Evolutionary conservation across 2,888 invertebrate species (phyloP).

Genomic region (Teleogryllus oceanicus): DNA sequence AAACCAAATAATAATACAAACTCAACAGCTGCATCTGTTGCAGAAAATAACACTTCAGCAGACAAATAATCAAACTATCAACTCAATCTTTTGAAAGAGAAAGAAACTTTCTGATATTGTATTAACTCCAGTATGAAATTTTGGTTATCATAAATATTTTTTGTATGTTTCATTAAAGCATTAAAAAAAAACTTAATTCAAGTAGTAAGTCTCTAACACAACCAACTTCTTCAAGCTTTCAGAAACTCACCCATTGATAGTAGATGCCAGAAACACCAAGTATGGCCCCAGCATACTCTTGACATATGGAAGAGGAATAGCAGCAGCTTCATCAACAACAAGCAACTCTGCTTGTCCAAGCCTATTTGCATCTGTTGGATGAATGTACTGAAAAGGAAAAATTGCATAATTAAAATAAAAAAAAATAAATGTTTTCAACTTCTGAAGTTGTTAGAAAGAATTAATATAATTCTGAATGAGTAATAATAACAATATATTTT

Average conservation of each 20-base stretch:
- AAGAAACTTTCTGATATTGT: too few relatives aligned
- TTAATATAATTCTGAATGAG: too few relatives aligned
- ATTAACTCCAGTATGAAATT: too few relatives aligned
- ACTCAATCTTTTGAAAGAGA: too few relatives aligned
- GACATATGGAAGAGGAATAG: conserved; percentile 92
- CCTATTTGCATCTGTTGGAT: conserved; percentile 84
- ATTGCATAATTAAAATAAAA: not conserved
- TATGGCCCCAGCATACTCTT: conserved; percentile 86
- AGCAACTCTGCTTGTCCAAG: conserved; percentile 91
- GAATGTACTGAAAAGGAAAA: conserved; percentile 70
- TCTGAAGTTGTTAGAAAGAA: not conserved
- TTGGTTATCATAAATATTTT: too few relatives aligned
- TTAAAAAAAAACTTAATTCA: too few relatives aligned
- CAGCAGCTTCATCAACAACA: conserved; percentile 98
- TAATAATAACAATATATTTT: conserved; percentile 25
- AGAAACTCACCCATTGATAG: conserved; percentile 75
- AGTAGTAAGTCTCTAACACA: too few relatives aligned
- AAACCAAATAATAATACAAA: too few relatives aligned
- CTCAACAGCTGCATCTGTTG: too few relatives aligned
- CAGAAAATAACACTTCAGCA: too few relatives aligned
- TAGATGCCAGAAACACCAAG: conserved; percentile 91
- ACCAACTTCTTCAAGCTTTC: not conserved
- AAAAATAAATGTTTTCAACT: not conserved
- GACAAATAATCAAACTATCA: too few relatives aligned
- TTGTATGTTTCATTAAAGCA: too few relatives aligned